These are phyloP conservation scores for Drosophila cognata DNA, from an alignment of 2,888 invertebrate species.

Conservation along the genomic window DNA sequence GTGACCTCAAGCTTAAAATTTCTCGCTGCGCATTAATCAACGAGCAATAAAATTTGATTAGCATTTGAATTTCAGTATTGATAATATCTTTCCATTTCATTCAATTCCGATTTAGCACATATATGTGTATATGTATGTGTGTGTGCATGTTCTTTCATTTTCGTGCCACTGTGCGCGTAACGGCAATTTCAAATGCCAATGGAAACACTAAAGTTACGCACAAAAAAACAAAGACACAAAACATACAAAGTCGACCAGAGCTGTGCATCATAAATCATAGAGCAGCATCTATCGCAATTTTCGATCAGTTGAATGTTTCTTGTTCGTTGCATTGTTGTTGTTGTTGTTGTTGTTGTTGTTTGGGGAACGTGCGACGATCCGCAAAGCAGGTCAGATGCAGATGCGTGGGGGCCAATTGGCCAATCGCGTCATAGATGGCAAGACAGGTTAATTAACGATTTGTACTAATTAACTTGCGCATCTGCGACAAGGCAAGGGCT, in stretches of 20 bases:
- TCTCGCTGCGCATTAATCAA: constrained; percentile 2
- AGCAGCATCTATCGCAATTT: constrained; percentile 27
- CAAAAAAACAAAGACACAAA: constrained; percentile 4
- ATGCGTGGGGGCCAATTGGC: constrained; percentile 76
- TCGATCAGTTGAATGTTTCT: not conserved
- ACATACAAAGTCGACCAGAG: not conserved
- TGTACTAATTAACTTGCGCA: constrained; percentile 66
- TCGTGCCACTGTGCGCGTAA: constrained; percentile 46
- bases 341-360: not conserved
- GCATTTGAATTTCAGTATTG: constrained; percentile 3
- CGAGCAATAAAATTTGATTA: not conserved
- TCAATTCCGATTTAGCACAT: not conserved
- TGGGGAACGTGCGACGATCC: constrained; percentile 11
- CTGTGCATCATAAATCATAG: constrained; percentile 45
- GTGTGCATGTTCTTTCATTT: constrained; percentile 6
- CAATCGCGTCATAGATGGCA: constrained; percentile 73
- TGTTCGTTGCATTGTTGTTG: not conserved
- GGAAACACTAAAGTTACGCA: constrained; percentile 16
- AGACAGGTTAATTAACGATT: constrained; percentile 74
- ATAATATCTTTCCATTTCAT: not conserved
- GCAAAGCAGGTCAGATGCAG: constrained; percentile 68
- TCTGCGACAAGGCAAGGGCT: not conserved
- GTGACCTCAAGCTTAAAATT: constrained; percentile 28
- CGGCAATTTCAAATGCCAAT: constrained; percentile 38
- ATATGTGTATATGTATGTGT: not conserved